Percentiles rank a stretch among this genome's conserved stretches.
Evolutionary conservation across 2,113 vertebrate genomes (phyloP).

Genomic region (Hydropotes inermis): DNA sequence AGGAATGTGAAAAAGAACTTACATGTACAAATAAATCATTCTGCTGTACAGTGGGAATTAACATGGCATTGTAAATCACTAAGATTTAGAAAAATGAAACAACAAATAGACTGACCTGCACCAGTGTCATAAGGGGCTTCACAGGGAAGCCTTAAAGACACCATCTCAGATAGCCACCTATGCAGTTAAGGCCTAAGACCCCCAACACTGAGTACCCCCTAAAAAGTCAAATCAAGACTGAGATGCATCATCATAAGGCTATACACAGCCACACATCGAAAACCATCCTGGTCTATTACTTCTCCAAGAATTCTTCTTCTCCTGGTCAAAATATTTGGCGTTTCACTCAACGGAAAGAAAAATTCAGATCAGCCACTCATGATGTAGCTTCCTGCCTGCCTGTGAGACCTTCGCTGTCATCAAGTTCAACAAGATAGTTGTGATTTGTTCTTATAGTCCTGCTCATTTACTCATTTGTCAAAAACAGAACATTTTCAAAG

Average conservation of each 20-base stretch:
- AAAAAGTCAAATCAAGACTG: background rate
- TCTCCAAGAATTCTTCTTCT: slow-evolving; percentile 65
- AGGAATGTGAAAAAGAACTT: background rate
- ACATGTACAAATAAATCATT: fast-evolving
- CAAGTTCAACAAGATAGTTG: slow-evolving; percentile 61
- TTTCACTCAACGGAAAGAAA: slow-evolving; percentile 62
- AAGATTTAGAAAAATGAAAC: background rate
- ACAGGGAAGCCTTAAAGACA: background rate
- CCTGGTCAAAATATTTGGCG: slow-evolving; percentile 74
- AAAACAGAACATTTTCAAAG: slow-evolving; percentile 51
- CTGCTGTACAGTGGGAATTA: background rate
- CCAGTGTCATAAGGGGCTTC: background rate
- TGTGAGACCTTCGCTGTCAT: slow-evolving; percentile 64
- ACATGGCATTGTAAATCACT: background rate
- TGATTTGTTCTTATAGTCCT: slow-evolving; percentile 44
- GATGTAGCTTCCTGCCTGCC: slow-evolving; percentile 68
- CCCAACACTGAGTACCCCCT: too few relatives aligned
- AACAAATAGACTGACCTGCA: background rate
- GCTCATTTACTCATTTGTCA: slow-evolving; percentile 50
- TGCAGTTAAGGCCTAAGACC: background rate
- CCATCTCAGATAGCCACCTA: background rate
- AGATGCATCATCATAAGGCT: background rate
- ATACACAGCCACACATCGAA: slow-evolving; percentile 24
- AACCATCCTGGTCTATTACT: background rate
- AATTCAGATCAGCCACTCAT: slow-evolving; percentile 65